A percentile compares a stretch with the other conserved stretches of the same genome.
Conservation (phyloP, 2,113 vertebrate genomes). For the Furnarius figulus region DNA sequence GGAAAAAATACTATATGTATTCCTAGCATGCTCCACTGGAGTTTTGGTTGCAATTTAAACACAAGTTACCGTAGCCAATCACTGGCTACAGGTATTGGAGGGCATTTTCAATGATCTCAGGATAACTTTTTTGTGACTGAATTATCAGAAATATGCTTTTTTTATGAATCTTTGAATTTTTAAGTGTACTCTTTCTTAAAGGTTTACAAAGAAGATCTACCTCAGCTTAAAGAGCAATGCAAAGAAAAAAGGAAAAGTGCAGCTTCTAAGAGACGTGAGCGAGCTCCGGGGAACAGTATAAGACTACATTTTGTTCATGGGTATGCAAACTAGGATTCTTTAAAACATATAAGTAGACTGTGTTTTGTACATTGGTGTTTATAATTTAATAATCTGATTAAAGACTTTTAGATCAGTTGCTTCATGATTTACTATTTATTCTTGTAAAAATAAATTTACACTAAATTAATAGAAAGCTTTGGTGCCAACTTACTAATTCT, state of each 20-base stretch:
- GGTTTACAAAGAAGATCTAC: constrained; percentile 99
- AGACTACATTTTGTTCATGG: constrained; percentile 97
- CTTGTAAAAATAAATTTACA: not conserved
- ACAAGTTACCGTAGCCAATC: not conserved
- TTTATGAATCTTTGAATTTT: not conserved
- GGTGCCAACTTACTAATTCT: not conserved
- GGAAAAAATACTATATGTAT: not conserved
- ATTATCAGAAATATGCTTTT: not conserved
- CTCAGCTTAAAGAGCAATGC: constrained; percentile 98
- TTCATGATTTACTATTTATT: not conserved
- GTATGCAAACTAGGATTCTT: constrained; percentile 72
- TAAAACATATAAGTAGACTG: not conserved
- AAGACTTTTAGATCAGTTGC: not conserved
- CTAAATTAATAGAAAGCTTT: not conserved
- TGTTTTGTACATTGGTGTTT: not conserved
- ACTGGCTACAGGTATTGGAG: not conserved
- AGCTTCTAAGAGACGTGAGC: constrained; percentile 90
- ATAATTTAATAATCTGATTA: not conserved
- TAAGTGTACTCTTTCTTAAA: constrained; percentile 62
- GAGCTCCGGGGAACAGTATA: constrained; percentile 87
- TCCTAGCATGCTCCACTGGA: not conserved
- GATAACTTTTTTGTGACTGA: not conserved
- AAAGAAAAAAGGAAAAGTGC: constrained; percentile 90
- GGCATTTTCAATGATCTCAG: not conserved
- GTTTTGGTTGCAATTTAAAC: not conserved